Conservation (phyloP, 1,140 invertebrate genomes). For the Scaptomyza graminum region DNA sequence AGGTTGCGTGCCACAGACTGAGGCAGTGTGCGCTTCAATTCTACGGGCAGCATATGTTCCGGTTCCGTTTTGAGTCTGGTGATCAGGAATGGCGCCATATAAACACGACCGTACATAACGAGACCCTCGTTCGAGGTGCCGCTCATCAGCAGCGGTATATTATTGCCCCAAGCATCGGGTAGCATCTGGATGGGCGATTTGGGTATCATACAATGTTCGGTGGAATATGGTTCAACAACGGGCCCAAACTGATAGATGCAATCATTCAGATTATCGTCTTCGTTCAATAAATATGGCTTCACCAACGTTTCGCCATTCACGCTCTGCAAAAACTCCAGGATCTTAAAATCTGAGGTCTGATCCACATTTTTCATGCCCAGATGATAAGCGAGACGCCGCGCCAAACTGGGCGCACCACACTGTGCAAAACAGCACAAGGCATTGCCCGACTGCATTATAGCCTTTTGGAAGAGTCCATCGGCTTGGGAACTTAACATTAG, state of each 20-base stretch:
- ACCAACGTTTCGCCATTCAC: constrained; percentile 56
- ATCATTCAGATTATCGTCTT: constrained; percentile 63
- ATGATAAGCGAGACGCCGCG: constrained; percentile 56
- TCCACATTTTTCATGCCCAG: constrained; percentile 56
- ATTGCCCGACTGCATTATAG: constrained; percentile 85
- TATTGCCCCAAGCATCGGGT: constrained; percentile 72
- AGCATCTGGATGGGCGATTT: constrained; percentile 56
- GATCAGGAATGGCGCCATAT: constrained; percentile 57
- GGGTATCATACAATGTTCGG: constrained; percentile 54
- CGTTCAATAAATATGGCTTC: constrained; percentile 59
- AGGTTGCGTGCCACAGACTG: constrained; percentile 33
- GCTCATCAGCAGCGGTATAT: constrained; percentile 84
- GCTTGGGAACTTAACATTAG: constrained; percentile 85
- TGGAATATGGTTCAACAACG: constrained; percentile 69
- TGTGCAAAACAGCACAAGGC: constrained; percentile 84
- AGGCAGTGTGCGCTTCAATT: constrained; percentile 57
- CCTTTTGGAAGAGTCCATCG: constrained; percentile 84
- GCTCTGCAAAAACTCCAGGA: constrained; percentile 62
- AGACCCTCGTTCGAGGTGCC: constrained; percentile 81
- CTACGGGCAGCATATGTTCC: constrained; percentile 59
- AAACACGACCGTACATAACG: constrained; percentile 61
- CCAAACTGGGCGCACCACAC: constrained; percentile 43
- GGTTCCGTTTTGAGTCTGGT: constrained; percentile 58
- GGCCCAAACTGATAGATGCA: constrained; percentile 74
- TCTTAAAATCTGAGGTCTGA: constrained; percentile 41